Base-by-base conservation (phyloP, 2,797 vertebrate species). In the Myotis findleyi region DNA sequence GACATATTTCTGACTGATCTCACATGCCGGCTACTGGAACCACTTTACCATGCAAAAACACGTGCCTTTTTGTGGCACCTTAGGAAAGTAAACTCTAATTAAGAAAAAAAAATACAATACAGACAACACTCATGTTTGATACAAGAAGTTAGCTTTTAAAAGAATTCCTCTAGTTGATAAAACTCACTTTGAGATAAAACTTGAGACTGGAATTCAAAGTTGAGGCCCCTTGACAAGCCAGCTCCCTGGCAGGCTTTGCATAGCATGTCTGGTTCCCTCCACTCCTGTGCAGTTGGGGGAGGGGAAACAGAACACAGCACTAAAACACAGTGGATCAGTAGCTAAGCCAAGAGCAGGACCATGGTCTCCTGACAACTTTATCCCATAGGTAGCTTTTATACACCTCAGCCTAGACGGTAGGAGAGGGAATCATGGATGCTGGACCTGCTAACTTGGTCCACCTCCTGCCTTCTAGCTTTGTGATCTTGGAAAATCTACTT, bases 21-120 rank as follows among this genome's bases (percentile, higher is more conserved):
- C 38, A 51, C 18, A 64, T 57, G 38, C 69, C 41, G 83, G 81
- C 23, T 36, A 49, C 36, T 84, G 62, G 76, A 47, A 81, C 55
- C 64, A 94, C 49, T 77, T 95, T 51, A 38, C 80, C 33, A 80
- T 59, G 12, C 81, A 95, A 97, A 98, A 97, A 86, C 53, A 88
- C 27, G 80, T 80, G 38, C 4, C 33, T 57, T 92, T 95, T 85
- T 86, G 82, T 91, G 86, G 87, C 69, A 93, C 55, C 53, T 96
- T 33, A 79, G 93, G 89, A 95, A 87, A 86, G n/a, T 89, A 23
- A 88, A 27, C n/a, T 81, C 17, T 89, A 84, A 72, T 71, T 95
- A 41, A 90, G 72, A 76, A 89, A 96, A 83, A 51, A 36, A 53
- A 36, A 33, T 36, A 53, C 3, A 72, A 68, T 53, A 33, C 20